Conservation (phyloP, 2,888 invertebrate species). For the Drosophila atripex region DNA sequence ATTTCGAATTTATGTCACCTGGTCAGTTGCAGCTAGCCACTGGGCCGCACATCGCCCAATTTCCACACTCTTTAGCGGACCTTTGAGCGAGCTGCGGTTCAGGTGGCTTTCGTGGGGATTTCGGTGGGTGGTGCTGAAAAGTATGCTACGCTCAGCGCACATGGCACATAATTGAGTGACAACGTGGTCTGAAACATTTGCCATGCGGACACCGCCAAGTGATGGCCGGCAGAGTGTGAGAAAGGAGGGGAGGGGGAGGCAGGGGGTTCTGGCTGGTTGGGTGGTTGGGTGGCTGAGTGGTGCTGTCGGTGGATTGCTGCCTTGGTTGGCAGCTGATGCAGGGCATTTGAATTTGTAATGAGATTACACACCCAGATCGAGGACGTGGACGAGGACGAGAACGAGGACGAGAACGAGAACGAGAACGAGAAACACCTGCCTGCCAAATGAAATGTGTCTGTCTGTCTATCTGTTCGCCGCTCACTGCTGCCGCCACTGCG, state of each 20-base stretch:
- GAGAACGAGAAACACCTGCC: conserved; percentile 23
- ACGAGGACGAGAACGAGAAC: not conserved
- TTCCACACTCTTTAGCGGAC: not conserved
- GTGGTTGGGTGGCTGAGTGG: conserved; percentile 1
- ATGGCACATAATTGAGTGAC: conserved; percentile 79
- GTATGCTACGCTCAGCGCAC: conserved; percentile 68
- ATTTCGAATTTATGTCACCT: conserved; percentile 45
- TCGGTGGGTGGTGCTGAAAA: conserved; percentile 64
- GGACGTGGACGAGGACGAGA: conserved; percentile 1
- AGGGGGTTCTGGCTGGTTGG: not conserved
- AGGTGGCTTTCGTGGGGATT: not conserved
- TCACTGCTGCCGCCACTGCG: not conserved
- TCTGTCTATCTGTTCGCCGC: not conserved
- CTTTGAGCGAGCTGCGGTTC: conserved; percentile 15
- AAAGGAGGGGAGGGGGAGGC: no score
- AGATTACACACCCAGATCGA: conserved; percentile 61
- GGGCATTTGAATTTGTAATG: conserved; percentile 78
- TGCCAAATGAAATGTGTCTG: conserved; percentile 41
- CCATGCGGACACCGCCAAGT: conserved; percentile 53
- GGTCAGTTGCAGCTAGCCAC: conserved; percentile 27
- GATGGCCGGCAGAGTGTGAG: conserved; percentile 11
- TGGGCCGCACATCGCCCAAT: not conserved
- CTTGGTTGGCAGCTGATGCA: conserved; percentile 46
- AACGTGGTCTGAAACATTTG: conserved; percentile 73
- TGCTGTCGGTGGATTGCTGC: conserved; percentile 11